Percentiles rank a stretch among this genome's conserved stretches.
Conservation (phyloP, 2,888 invertebrate genomes). For the Napeogenes sylphis region DNA sequence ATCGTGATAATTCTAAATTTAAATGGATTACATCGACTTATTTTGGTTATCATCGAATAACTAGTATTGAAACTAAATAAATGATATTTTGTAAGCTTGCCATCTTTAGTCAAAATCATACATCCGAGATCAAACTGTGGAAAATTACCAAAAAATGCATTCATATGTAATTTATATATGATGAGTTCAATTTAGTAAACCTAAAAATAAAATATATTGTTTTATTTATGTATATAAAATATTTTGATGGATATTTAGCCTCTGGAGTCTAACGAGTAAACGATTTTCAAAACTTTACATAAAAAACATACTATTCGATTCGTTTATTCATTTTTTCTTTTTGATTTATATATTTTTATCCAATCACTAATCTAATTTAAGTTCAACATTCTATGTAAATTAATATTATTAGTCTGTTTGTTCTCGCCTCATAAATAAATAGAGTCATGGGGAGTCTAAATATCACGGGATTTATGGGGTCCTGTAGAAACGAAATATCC, state of each 20-base stretch:
- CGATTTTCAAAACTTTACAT: neutral
- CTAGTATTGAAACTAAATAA: too few relatives aligned
- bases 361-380: constrained; percentile 42
- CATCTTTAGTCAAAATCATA: too few relatives aligned
- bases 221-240: too few relatives aligned
- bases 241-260: too few relatives aligned
- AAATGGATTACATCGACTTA: constrained; percentile 13
- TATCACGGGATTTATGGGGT: constrained; percentile 61
- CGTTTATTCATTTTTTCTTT: neutral
- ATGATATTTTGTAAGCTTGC: too few relatives aligned
- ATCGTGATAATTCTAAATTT: constrained; percentile 39
- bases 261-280: too few relatives aligned
- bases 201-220: too few relatives aligned
- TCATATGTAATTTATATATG: too few relatives aligned
- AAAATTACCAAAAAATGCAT: too few relatives aligned
- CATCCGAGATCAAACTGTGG: too few relatives aligned
- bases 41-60: neutral
- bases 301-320: neutral
- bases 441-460: constrained; percentile 58
- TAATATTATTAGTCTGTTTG: constrained; percentile 47
- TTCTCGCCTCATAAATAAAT: constrained; percentile 60
- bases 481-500: constrained; percentile 58
- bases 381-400: constrained; percentile 46
- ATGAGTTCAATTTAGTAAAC: too few relatives aligned
- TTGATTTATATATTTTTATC: constrained; percentile 16